Evolutionary conservation across 2,888 invertebrate species (phyloP), one percentile per base, ranked within the genome.

Genomic region (Pandemis corylana): DNA sequence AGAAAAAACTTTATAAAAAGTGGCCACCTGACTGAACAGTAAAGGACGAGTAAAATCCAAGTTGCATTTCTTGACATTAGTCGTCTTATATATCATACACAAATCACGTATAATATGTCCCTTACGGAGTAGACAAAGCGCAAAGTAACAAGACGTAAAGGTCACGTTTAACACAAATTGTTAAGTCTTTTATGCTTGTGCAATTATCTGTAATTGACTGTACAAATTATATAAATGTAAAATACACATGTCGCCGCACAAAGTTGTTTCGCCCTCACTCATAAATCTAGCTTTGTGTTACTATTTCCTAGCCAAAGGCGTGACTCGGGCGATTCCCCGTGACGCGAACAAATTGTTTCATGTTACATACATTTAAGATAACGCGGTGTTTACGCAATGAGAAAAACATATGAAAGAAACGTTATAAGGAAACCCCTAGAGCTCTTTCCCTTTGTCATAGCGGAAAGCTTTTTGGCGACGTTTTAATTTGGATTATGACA

Each of bases 281-380:
- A 66, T 70, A 70, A 74, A 74, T 74, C 74, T 62, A 70, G 74
- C 64, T 74, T 66, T 70, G 49, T 65, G 28, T 74, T 12, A 53
- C 53, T 53, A 59, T 59, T 59, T 59, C 28, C 59, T 59, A 59
- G 59, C 59, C 7, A 7, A 12, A 42, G 62, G 42, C 53, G 9
- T 20, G 74, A 61, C 70, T 53, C n/a, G 5, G n/a, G 66, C 70
- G 20, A 59, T 59, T 59, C 9, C 28, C 59, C 28, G 59, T 28
- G 59, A 59, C 59, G 9, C 59, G 59, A 12, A 59, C 59, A 59
- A 59, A 59, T 59, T 59, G 59, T 59, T 59, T 59, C 28, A 28
- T 59, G 28, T 28, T 59, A 53, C 59, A n/a, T 59, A 59, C 59
- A 28, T 59, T 59, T 59, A 59, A 53, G 59, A 59, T 28, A 42